Base-by-base conservation (phyloP, 1,140 invertebrate species). In the Penaeus japonicus region DNA sequence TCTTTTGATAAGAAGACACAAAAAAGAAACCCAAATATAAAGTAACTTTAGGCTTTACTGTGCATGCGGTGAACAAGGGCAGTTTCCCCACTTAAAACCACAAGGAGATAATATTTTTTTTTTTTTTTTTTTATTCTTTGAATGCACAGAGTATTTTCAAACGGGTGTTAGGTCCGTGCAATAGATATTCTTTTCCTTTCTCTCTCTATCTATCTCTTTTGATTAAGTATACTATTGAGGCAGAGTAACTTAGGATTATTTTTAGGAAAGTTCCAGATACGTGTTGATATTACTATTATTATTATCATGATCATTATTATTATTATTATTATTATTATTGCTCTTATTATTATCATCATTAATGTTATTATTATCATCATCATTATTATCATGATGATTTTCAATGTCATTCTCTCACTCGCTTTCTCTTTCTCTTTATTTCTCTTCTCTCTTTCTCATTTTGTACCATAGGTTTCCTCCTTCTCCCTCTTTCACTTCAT, bases 131-230 rank as follows among this genome's bases (percentile, higher is more conserved):
- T 12, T 47, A 47, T 82, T 82, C 32, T 84, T 78, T 73, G 84
- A 57, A 57, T 88, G 80, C 87, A 88, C 87, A 88, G 79, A 88
- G 83, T 88, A 88, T 84, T 80, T 75, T 75, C 80, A 88, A 73
- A 88, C 87, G 87, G 87, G 87, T 88, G 80, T 82, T 88, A 88
- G 87, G 87, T 88, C 87, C 87, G 87, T 88, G 87, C 87, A 88
- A 88, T 88, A 88, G 87, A 81, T 15, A 7, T 15, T 15, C 10
- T 15, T 1, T 15, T 15, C 47, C 10, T 47, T 47, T 47, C 47
- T 47, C 47, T 47, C 47, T 47, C 47, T 47, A 88, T 70, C 30
- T 78, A 55, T 83, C 82, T 88, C 75, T 59, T 55, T 82, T 57
- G 18, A 22, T 55, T 18, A 54, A 82, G 27, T 65, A 82, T 77